These are phyloP conservation scores for Pachycephala philippinensis DNA, from an alignment of 2,113 vertebrate species.

Conservation along the genomic window DNA sequence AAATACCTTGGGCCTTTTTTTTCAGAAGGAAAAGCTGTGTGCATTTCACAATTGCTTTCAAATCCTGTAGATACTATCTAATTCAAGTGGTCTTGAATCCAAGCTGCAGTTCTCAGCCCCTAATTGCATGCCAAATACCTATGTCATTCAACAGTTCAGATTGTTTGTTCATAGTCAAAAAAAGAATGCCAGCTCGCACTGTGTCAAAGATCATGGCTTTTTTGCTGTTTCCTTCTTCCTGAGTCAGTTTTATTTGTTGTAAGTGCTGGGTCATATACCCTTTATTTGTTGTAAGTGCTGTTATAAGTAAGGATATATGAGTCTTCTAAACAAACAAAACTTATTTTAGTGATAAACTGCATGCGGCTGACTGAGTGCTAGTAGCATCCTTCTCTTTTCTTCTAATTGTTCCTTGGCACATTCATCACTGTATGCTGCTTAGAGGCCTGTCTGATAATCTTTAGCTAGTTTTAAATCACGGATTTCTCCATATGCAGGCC, in stretches of 20 bases:
- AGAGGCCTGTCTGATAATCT: conserved; percentile 65
- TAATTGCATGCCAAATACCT: background rate
- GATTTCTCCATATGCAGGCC: conserved; percentile 68
- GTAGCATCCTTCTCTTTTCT: conserved; percentile 7
- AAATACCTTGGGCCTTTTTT: background rate
- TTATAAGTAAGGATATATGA: background rate
- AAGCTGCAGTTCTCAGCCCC: background rate
- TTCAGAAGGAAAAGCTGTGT: background rate
- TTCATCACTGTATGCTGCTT: conserved; percentile 53
- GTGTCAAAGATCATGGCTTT: background rate
- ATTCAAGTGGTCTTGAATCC: background rate
- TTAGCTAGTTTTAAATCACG: conserved; percentile 68
- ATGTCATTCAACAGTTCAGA: background rate
- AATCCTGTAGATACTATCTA: background rate
- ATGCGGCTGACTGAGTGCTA: background rate
- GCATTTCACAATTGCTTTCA: background rate
- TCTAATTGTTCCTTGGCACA: conserved; percentile 39
- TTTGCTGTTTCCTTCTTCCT: background rate
- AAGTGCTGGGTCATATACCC: background rate
- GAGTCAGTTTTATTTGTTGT: background rate
- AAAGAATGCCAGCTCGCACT: background rate
- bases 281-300: background rate
- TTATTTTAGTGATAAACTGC: conserved; percentile 22
- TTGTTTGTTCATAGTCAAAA: background rate
- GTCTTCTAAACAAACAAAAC: background rate